A percentile compares a stretch with the other conserved stretches of the same genome.
Evolutionary conservation across 2,113 vertebrate species (phyloP).

Genomic region (Sturnira hondurensis): DNA sequence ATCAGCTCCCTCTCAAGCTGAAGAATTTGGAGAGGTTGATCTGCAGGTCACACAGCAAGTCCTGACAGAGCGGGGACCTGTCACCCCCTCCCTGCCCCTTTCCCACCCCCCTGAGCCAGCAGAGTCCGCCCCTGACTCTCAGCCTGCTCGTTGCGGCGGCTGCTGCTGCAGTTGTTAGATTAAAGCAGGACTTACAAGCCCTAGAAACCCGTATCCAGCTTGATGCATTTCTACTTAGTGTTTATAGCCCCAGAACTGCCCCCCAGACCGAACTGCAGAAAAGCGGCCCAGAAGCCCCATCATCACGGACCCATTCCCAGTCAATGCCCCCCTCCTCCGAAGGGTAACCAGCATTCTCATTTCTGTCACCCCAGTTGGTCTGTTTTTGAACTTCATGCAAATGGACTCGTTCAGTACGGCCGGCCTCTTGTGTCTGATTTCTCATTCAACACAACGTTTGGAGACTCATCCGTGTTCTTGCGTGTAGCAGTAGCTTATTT

Average conservation of each 20-base stretch:
- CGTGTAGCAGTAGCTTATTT: background rate
- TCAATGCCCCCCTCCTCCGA: background rate
- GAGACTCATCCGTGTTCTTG: background rate
- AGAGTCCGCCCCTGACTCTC: background rate
- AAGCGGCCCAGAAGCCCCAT: background rate
- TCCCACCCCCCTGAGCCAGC: background rate
- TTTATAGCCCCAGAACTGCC: background rate
- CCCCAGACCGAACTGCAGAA: background rate
- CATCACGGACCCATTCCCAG: background rate
- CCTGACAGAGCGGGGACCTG: background rate
- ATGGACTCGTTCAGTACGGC: background rate
- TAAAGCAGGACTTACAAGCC: background rate
- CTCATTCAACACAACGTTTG: background rate
- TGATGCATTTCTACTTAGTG: background rate
- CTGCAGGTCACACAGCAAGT: background rate
- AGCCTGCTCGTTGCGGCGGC: background rate
- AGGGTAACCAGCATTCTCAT: background rate
- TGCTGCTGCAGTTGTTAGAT: background rate
- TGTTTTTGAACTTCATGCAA: background rate
- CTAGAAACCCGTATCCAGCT: background rate
- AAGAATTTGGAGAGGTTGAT: background rate
- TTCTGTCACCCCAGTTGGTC: background rate
- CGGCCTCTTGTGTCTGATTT: background rate
- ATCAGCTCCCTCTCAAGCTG: background rate
- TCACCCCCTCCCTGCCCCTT: background rate